Evolutionary conservation across 2,888 invertebrate genomes (phyloP), one percentile per base, ranked within the genome.

Genomic region (Microplitis manilae): DNA sequence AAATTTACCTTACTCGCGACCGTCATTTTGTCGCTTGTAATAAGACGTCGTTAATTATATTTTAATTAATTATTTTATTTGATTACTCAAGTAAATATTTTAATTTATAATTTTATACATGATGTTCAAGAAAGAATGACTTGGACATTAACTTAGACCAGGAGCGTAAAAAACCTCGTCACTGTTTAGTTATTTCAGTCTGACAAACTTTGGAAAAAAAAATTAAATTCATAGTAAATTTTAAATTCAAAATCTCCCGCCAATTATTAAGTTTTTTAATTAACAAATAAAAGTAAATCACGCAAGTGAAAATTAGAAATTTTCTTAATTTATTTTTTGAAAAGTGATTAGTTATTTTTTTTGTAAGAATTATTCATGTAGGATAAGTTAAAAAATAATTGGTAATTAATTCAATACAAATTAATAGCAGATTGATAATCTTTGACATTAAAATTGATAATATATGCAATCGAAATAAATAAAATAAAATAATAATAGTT

Each of bases 1-100:
- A 73, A 61, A 75, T 68, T 83, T 83, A 89, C 90, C 85, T 87
- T 89, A 81, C 85, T 88, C 69, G 85, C 85, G 80, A 89, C 85
- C 83, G 89, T 90, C 89, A 90, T 90, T 70, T 77, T 85, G 82
- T 77, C 79, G 78, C 74, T 69, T 76, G 61, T 30, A 30, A 30
- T 30, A 20, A 20, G 30, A 30, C 4, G 30, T 73, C n/a, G 39
- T 17, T 7, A 5, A 61, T 41, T 69, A 30, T 60, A 40, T 50
- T 50, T 6, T 38, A 61, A 15, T n/a, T 15, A 59, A 30, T 68
- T 64, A 15, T 9, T 67, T 6, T 8, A n/a, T 59, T 20, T 6
- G 1, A 20, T 6, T 6, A 68, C 20, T 41, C 8, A 50, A 50
- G 50, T 50, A 8, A 13, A 50, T 50, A 50, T 50, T 5, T 13